phyloP scores from a whole-genome alignment of 64 coral and sea anemone species.

The Stylophora pistillata region DNA sequence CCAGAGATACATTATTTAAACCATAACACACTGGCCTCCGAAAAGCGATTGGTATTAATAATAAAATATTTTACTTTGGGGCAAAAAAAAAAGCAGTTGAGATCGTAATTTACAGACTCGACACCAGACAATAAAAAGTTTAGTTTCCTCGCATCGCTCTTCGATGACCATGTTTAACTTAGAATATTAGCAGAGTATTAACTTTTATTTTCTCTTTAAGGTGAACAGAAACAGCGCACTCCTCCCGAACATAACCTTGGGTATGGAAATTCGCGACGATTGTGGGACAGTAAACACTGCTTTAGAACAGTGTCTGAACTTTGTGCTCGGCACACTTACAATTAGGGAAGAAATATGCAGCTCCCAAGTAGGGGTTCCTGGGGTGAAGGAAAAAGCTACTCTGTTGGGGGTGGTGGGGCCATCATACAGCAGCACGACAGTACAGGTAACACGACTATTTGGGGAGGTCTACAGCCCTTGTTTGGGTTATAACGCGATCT shows the following conservation, averaged over 20 bases:
- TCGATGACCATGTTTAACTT: too few relatives aligned
- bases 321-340: conserved; percentile 44
- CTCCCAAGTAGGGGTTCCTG: neutral
- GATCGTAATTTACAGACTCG: too few relatives aligned
- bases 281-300: conserved; percentile 79
- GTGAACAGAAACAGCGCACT: conserved; percentile 64
- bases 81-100: too few relatives aligned
- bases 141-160: too few relatives aligned
- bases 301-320: conserved; percentile 73
- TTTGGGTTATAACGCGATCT: neutral
- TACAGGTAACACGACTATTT: conserved; percentile 42
- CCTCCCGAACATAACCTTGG: conserved; percentile 85
- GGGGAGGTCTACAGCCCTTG: too few relatives aligned
- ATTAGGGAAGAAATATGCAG: conserved; percentile 48
- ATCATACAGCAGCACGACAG: conserved; percentile 61
- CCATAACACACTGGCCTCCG: too few relatives aligned
- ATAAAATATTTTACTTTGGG: too few relatives aligned
- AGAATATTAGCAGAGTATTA: neutral
- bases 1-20: too few relatives aligned
- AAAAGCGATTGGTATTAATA: too few relatives aligned
- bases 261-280: conserved; percentile 82
- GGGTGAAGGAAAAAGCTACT: neutral
- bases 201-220: conserved; percentile 38
- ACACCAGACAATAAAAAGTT: too few relatives aligned
- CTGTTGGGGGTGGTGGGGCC: conserved; percentile 74